A percentile compares a stretch with the other conserved stretches of the same genome.
These are phyloP conservation scores for Gryllus bimaculatus DNA, from an alignment of 1,140 invertebrate species.

Conservation along the genomic window DNA sequence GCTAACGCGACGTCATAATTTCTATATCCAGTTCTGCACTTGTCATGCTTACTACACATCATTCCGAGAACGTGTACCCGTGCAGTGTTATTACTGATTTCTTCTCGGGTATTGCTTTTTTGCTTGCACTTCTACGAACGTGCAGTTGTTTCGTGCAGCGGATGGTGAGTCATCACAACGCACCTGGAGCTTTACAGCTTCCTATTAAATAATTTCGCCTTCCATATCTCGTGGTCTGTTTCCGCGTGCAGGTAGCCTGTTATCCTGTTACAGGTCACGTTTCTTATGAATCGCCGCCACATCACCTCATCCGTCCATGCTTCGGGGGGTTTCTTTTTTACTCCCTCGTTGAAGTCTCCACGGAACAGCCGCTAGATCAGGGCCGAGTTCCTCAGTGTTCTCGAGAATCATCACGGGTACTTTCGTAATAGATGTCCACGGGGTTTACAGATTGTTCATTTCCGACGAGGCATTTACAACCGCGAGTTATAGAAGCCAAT, in stretches of 20 bases:
- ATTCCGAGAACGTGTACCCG: too few species aligned
- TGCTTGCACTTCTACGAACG: too few species aligned
- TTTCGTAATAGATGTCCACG: background rate
- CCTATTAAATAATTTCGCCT: background rate
- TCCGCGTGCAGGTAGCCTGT: background rate
- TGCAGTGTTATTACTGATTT: too few species aligned
- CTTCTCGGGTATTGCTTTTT: too few species aligned
- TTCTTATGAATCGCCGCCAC: background rate
- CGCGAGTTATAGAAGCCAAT: background rate
- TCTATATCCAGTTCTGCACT: too few species aligned
- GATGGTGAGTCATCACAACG: background rate
- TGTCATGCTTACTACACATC: too few species aligned
- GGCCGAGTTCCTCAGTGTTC: background rate
- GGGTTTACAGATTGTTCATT: background rate
- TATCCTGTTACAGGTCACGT: background rate
- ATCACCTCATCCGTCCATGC: background rate
- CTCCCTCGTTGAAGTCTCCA: background rate
- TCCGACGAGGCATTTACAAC: background rate
- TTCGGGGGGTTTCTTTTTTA: background rate
- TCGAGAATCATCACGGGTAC: background rate
- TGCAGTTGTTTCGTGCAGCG: too few species aligned
- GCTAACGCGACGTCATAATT: too few species aligned
- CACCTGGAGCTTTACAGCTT: background rate
- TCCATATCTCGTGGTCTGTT: background rate
- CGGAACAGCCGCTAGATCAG: background rate